Evolutionary conservation across 2,888 invertebrate genomes (phyloP), one percentile per base, ranked within the genome.

Genomic region (Nemotelus nigrinus): DNA sequence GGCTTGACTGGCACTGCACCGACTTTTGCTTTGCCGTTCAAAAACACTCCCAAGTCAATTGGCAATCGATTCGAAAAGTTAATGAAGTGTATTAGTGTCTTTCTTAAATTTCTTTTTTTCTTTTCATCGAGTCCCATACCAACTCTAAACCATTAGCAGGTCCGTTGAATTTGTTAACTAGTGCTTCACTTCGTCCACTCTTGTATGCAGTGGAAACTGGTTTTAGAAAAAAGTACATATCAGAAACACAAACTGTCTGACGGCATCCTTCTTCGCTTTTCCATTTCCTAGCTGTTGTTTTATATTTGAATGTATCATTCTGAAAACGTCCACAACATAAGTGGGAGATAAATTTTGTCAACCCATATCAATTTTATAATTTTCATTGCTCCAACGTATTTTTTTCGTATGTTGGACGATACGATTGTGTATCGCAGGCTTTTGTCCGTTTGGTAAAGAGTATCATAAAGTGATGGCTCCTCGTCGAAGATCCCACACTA

Each of bases 321-420:
- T 25, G 25, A 57, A 70, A 50, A 48, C n/a, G 25, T n/a, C 71
- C 25, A 47, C 65, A 25, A 41, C 41, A 55, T 55, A 71, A 72
- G 71, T 58, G 71, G 58, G 58, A 72, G 57, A 72, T 72, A 72
- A 72, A 72, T 72, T 72, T 72, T 57, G 58, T 72, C 71, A 58
- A 44, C 71, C 58, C 44, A 25, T 45, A 58, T 72, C 71, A 72
- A n/a, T 72, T 72, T 72, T 72, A 67, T 72, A 57, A 72, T 72
- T 57, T 72, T 58, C 45, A 55, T 57, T 72, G 58, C 47, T 58
- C 5, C n/a, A 10, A 57, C 6, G 45, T 2, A n/a, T 72, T 72
- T 58, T 72, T 72, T 58, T 55, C 50, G 65, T 8, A 53, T 68
- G 50, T 10, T 39, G 25, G 44, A 65, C 47, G 2, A 65, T 44